Evolutionary conservation across 1,140 invertebrate species (phyloP), one percentile per base, ranked within the genome.

Genomic region (Mamestra configurata): DNA sequence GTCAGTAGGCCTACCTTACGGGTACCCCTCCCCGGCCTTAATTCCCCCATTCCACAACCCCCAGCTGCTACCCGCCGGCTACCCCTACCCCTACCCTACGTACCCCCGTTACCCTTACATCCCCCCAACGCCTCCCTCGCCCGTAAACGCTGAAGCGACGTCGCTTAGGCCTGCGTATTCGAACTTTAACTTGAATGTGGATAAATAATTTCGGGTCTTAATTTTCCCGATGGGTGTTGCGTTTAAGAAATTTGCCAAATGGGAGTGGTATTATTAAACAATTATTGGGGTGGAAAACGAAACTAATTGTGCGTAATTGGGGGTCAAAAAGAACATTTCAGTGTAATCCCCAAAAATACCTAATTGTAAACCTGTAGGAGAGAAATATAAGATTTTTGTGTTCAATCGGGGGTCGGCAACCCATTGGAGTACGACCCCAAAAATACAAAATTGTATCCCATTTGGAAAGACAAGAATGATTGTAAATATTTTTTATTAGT

Each of bases 1-100:
- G 51, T 96, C 96, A 24, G 96, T 96, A 18, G 96, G 96, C 15
- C 92, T 96, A 51, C 96, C 96, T 8, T 96, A 96, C 86, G 95
- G 95, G 0, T 95, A 95, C n/a, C 96, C 96, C 0, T 89, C 94
- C 2, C 85, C 95, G 0, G 95, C 95, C 0, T 91, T 95, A 0
- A 88, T 96, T 84, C 92, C 95, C 6, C 93, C 93, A 81, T 89
- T 95, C 95, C 91, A 94, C 84, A 87, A 95, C 92, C 82, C 93
- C 71, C 86, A 95, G 86, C 81, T 96, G 77, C n/a, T 96, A 89
- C 88, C 95, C 80, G 87, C 88, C 24, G 94, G 94, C 37, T 95
- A 95, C 88, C 89, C 95, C 49, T 92, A 92, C 81, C 90, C 88
- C 0, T 93, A 94, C 75, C 88, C 90, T 0, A 82, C 92, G 0